Base-by-base conservation (phyloP, 92 coral and sea anemone species). In the Epizoanthus rinbou region DNA sequence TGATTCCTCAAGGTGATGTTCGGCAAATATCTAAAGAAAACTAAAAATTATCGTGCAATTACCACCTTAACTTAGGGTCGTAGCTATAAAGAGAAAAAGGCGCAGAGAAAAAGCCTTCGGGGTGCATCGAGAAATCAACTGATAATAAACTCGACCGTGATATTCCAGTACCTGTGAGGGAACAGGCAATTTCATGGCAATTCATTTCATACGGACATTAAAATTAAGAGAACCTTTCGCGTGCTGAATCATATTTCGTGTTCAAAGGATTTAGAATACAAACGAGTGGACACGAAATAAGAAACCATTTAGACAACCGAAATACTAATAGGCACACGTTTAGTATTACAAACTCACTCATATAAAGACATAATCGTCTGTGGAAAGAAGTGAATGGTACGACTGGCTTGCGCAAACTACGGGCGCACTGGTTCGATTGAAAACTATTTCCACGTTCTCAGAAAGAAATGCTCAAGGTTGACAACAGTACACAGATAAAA, bases 11-110 rank as follows among this genome's bases (percentile, higher is more conserved):
- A n/a, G 8, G 6, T 19, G 5, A 23, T 37, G 37, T 65, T 17
- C 39, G 28, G 70, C 3, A 65, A 65, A 65, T 65, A 41, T 37
- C 73, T n/a, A 33, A 67, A 67, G 70, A 65, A 65, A 67, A 67
- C 47, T 67, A 15, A 10, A 41, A 35, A 67, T 67, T 67, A 67
- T 67, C 73, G 23, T 67, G 50, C 50, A 67, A 67, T 67, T 67
- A 33, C 47, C 50, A 33, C 22, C 17, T 67, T 28, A 28, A 2
- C 7, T 67, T n/a, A n/a, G n/a, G n/a, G n/a, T 67, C 43, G 39
- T 21, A 11, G 17, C 45, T 13, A 28, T n/a, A 15, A 31, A 8
- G 11, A n/a, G 28, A 50, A 50, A 50, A 50, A 50, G 3, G 54
- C 54, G 54, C 54, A 13, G 28, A 11, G 22, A 67, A 2, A 16